A percentile compares a stretch with the other conserved stretches of the same genome.
These are phyloP conservation scores for Cyclura pinguis DNA, from an alignment of 2,797 vertebrate species.

Conservation along the genomic window DNA sequence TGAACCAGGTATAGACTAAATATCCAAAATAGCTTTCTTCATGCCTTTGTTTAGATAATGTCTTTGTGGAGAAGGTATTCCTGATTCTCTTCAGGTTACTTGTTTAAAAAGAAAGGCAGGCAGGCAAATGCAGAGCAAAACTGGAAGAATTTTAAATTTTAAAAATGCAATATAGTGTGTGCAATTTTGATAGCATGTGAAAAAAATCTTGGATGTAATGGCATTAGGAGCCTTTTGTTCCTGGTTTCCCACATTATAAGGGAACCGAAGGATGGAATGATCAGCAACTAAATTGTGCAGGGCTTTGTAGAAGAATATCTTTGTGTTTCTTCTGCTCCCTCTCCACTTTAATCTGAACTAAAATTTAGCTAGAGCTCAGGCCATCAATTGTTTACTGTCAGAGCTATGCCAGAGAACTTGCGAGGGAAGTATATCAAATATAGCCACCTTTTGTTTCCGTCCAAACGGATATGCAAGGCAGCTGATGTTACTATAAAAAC, in stretches of 20 bases:
- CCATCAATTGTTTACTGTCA: not conserved
- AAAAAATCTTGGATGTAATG: not conserved
- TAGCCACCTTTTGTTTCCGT: not conserved
- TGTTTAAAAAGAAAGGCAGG: not conserved
- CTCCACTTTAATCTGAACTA: not conserved
- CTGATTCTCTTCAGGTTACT: not conserved
- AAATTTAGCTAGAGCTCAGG: not conserved
- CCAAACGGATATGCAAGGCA: not conserved
- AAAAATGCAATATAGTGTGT: no score
- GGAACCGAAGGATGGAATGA: not conserved
- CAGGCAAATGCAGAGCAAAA: not conserved
- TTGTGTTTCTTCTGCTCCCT: not conserved
- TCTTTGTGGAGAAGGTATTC: not conserved
- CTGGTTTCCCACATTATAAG: not conserved
- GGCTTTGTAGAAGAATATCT: not conserved
- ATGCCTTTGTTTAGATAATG: not conserved
- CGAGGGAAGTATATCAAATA: not conserved
- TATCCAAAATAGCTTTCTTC: not conserved
- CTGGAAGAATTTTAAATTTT: no score
- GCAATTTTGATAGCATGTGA: not conserved
- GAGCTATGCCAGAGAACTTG: not conserved
- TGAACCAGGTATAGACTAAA: not conserved
- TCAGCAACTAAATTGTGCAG: not conserved
- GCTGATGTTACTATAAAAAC: not conserved
- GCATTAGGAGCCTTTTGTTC: not conserved